Evolutionary conservation across 2,888 invertebrate genomes (phyloP).

Genomic region (Odontocolon sp.): DNA sequence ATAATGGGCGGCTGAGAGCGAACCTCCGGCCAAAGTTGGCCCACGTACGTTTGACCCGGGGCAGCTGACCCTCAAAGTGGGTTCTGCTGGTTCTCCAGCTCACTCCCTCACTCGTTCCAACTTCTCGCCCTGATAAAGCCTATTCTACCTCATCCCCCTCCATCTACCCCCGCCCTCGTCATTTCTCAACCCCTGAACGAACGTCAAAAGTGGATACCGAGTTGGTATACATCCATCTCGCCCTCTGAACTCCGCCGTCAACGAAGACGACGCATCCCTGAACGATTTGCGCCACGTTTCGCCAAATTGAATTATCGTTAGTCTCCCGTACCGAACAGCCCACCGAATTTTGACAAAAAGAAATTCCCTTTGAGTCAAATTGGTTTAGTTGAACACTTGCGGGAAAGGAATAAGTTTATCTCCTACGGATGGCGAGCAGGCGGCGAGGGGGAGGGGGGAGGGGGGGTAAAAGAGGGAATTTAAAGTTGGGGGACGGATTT

Average conservation of each 20-base stretch:
- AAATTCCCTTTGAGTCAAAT: background rate
- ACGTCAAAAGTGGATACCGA: background rate
- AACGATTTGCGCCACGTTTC: background rate
- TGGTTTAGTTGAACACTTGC: background rate
- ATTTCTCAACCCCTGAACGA: background rate
- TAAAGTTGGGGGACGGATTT: no score
- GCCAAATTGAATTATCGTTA: background rate
- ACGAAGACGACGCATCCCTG: background rate
- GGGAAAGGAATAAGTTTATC: no score
- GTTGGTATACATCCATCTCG: background rate
- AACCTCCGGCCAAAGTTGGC: background rate
- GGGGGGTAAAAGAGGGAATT: no score
- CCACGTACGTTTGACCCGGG: constrained; percentile 5
- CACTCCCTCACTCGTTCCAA: no score
- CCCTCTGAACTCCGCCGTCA: background rate
- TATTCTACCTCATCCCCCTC: background rate
- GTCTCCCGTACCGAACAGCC: background rate
- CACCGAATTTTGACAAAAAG: background rate
- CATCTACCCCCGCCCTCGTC: background rate
- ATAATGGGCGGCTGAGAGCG: background rate
- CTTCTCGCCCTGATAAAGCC: background rate
- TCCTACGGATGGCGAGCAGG: no score
- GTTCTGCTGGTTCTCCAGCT: no score
- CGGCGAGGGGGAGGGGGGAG: no score
- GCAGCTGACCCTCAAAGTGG: background rate